Evolutionary conservation across 2,113 vertebrate species (phyloP), one percentile per base, ranked within the genome.

Genomic region (Grus americana): DNA sequence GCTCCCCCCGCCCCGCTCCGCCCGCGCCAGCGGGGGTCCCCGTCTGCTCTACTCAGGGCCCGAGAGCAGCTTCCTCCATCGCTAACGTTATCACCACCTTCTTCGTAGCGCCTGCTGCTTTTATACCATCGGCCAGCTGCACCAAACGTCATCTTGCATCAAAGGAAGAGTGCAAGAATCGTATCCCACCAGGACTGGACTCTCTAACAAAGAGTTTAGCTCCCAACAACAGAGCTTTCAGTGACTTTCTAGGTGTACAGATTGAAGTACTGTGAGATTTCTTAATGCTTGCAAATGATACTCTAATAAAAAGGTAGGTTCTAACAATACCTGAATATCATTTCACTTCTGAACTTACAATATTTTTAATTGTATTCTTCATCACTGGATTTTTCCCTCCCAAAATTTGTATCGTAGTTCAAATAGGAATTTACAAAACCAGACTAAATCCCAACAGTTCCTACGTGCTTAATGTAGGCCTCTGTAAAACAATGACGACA

Each of bases 251-350:
- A 57, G 13, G 11, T 47, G n/a, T 32, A 40, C 27, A 86, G 42
- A 42, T 66, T 85, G 22, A 85, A 92, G 73, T 23, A 42, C 13
- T 12, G 32, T 29, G 32, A 85, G 34, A 83, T 68, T 46, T 42
- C 80, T n/a, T 36, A 32, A 89, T 50, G 32, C 12, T 68, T 76
- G 15, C 54, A 76, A 68, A 57, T 63, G 71, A 49, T 18, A 38
- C 23, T 58, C 32, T 36, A 88, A 79, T 29, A 65, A 58, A 79
- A 68, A 58, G 12, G 21, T 32, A 70, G 11, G 10, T 58, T 83
- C 34, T 72, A 79, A 34, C 0, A 0, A 44, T 18, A 72, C 10
- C 23, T 0, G 2, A 86, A 2, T 52, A 80, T 26, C 6, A 29
- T n/a, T 73, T 89, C 26, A 57, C 30, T 61, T 76, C 36, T 52